Conservation (phyloP, 1,140 invertebrate genomes). For the Caenorhabditis remanei region DNA sequence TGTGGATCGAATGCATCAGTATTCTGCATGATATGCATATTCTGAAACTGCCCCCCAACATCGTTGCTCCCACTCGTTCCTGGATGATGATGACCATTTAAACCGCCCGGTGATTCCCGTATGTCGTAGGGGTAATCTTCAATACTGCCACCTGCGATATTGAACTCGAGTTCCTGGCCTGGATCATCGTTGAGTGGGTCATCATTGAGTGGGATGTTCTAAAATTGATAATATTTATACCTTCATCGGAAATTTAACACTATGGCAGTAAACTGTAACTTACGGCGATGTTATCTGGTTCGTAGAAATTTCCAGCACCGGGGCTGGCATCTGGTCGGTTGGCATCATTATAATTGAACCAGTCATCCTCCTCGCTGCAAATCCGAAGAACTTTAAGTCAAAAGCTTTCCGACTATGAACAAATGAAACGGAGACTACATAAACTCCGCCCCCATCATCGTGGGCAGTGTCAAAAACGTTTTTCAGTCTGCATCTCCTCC, state of each 20-base stretch:
- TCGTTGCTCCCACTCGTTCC: conserved; percentile 16
- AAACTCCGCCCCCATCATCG: conserved; percentile 29
- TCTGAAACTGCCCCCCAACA: conserved; percentile 18
- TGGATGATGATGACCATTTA: background rate
- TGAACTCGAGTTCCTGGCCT: background rate
- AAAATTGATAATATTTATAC: background rate
- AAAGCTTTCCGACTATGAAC: background rate
- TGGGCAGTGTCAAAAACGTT: conserved; percentile 53
- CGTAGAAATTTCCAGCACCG: background rate
- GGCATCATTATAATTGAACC: conserved; percentile 11
- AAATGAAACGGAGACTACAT: conserved; percentile 27
- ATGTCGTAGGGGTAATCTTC: background rate
- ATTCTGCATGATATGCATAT: conserved; percentile 22
- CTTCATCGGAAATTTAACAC: background rate
- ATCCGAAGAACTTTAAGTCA: background rate
- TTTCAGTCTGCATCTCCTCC: conserved; percentile 56
- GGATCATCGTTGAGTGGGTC: background rate
- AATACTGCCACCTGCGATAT: background rate
- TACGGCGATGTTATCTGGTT: conserved; percentile 19
- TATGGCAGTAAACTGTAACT: background rate
- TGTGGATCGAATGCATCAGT: conserved; percentile 10
- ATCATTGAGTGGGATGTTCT: conserved; percentile 45
- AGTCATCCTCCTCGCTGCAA: conserved; percentile 35
- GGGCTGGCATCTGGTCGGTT: conserved; percentile 8
- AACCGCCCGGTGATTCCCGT: background rate